Evolutionary conservation across 2,888 invertebrate species (phyloP).

Genomic region (Drosophila glabriapex): DNA sequence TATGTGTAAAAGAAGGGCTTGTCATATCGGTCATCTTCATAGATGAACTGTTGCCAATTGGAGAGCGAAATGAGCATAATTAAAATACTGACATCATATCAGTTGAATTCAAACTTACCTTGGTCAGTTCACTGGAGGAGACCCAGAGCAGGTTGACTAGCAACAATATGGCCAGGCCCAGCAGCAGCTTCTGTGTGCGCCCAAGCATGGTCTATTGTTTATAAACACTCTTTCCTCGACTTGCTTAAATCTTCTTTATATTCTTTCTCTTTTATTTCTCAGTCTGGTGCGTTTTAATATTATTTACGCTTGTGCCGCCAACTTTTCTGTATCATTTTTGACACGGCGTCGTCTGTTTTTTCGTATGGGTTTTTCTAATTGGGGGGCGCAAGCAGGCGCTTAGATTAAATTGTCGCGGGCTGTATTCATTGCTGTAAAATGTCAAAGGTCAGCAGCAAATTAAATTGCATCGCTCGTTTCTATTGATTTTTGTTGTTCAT

Average conservation of each 20-base stretch:
- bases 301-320: slow-evolving; percentile 79
- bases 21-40: slow-evolving; percentile 93
- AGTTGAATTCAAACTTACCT: slow-evolving; percentile 87
- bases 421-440: slow-evolving; percentile 36
- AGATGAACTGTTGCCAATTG: slow-evolving; percentile 89
- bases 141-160: slow-evolving; percentile 98
- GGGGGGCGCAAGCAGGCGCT: slow-evolving; percentile 7
- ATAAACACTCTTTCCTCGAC: slow-evolving; percentile 7
- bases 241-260: not conserved
- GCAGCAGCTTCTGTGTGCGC: slow-evolving; percentile 90
- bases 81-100: not conserved
- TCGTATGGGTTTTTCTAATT: not conserved
- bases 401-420: not conserved
- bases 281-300: slow-evolving; percentile 14
- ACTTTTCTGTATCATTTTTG: slow-evolving; percentile 71
- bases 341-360: not conserved
- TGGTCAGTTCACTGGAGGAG: slow-evolving; percentile 96
- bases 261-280: slow-evolving; percentile 14
- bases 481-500: slow-evolving; percentile 26
- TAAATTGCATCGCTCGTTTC: slow-evolving; percentile 8
- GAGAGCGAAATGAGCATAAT: no score
- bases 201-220: slow-evolving; percentile 83
- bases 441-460: not conserved
- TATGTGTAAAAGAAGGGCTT: slow-evolving; percentile 99
- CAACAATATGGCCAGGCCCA: slow-evolving; percentile 94